phyloP scores from a whole-genome alignment of 2,888 invertebrate genomes.

The Megaustenia siamemsis region DNA sequence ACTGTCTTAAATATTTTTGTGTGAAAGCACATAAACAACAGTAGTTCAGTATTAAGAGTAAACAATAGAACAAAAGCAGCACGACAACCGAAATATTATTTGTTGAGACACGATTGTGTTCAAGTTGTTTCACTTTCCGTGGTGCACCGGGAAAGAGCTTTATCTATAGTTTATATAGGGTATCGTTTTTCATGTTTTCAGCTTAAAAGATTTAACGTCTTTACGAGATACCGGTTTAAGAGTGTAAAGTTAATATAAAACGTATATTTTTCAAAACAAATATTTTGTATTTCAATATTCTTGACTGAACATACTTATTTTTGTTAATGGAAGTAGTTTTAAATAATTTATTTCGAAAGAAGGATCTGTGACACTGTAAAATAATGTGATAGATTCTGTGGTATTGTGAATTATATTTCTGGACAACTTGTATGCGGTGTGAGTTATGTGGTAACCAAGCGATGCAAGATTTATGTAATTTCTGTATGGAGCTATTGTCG shows the following conservation, averaged over 20 bases:
- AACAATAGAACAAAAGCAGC: neutral
- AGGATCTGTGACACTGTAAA: too few species aligned
- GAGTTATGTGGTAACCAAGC: neutral
- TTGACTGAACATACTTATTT: neutral
- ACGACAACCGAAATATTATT: neutral
- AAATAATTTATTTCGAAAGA: neutral
- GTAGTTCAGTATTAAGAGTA: neutral
- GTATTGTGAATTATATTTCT: neutral
- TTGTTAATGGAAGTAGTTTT: neutral
- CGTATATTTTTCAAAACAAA: too few species aligned
- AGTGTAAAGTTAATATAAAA: too few species aligned
- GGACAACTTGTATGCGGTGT: neutral
- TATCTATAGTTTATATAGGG: neutral
- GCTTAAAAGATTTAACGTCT: too few species aligned
- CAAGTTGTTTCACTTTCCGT: neutral
- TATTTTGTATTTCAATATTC: neutral
- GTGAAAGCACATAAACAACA: neutral
- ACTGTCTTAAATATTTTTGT: too few species aligned
- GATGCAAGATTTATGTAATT: constrained; percentile 18
- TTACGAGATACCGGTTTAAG: too few species aligned
- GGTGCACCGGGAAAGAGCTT: neutral
- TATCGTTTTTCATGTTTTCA: neutral
- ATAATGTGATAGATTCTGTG: neutral
- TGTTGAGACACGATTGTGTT: neutral
- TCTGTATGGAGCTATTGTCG: constrained; percentile 30